These are phyloP conservation scores for Halichoerus grypus DNA, from an alignment of 2,113 vertebrate genomes.

Conservation along the genomic window DNA sequence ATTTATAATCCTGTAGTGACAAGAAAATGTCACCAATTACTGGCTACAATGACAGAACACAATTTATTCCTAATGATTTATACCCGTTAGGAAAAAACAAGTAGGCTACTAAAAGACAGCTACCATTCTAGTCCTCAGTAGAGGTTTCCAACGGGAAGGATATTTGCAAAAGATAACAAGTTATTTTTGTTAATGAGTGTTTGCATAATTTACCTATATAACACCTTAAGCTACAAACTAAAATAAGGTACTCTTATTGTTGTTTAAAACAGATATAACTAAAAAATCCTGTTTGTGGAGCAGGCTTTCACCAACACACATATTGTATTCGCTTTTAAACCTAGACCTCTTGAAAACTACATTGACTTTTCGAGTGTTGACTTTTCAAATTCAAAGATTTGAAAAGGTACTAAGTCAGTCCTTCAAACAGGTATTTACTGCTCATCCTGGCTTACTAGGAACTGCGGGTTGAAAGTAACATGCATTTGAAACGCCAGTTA, in stretches of 20 bases:
- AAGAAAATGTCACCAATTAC: conserved; percentile 84
- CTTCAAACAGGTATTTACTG: not conserved
- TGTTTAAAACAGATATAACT: conserved; percentile 36
- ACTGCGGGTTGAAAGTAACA: not conserved
- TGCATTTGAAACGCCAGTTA: not conserved
- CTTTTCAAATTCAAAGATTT: too few species aligned
- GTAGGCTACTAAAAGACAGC: conserved; percentile 63
- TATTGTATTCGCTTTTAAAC: not conserved
- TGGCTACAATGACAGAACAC: conserved; percentile 79
- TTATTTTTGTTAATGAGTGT: conserved; percentile 73
- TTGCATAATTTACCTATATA: conserved; percentile 61
- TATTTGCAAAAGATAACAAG: conserved; percentile 32
- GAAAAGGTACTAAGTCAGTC: not conserved
- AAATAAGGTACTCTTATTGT: conserved; percentile 19
- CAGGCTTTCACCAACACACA: not conserved
- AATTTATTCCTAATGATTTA: conserved; percentile 82
- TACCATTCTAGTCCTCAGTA: conserved; percentile 1
- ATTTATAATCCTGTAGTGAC: conserved; percentile 80
- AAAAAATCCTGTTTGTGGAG: not conserved
- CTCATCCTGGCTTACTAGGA: not conserved
- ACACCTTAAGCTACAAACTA: not conserved
- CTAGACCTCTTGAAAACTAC: not conserved
- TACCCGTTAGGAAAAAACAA: conserved; percentile 45
- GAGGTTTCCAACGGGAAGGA: conserved; percentile 35
- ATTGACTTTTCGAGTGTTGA: not conserved